Conservation (phyloP, 2,888 invertebrate species). For the Aspidiotus destructor region DNA sequence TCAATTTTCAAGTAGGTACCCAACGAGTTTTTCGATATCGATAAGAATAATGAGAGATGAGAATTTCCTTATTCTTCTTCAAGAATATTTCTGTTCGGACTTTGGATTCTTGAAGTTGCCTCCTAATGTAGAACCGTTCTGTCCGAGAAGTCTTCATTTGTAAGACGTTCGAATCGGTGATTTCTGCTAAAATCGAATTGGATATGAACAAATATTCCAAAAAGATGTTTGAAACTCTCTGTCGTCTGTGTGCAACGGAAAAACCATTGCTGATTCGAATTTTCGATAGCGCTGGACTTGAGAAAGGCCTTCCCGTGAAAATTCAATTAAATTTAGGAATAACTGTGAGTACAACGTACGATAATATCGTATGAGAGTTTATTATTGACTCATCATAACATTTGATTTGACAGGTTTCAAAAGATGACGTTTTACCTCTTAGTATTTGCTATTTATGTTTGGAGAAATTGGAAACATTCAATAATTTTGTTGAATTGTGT, state of each 20-base stretch:
- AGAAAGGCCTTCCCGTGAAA: not conserved
- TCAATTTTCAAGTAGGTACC: no score
- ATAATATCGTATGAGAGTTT: no score
- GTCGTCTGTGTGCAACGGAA: not conserved
- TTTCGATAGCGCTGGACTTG: not conserved
- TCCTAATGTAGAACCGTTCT: no score
- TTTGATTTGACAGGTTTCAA: not conserved
- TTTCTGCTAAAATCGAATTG: not conserved
- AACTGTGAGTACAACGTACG: not conserved
- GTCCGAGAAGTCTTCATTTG: no score
- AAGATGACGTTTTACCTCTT: not conserved
- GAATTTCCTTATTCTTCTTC: no score
- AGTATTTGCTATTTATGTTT: not conserved
- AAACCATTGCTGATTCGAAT: not conserved
- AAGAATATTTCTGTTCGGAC: no score
- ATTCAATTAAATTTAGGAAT: not conserved
- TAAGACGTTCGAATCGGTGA: not conserved
- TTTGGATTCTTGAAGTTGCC: no score
- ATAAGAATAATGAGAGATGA: no score
- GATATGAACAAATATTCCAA: not conserved
- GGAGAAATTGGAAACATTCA: not conserved
- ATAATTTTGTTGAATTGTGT: not conserved
- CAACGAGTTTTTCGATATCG: no score
- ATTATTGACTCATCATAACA: no score
- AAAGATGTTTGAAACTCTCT: not conserved